Conservation (phyloP, 1,140 invertebrate species). For the Hylaeus volcanicus region DNA sequence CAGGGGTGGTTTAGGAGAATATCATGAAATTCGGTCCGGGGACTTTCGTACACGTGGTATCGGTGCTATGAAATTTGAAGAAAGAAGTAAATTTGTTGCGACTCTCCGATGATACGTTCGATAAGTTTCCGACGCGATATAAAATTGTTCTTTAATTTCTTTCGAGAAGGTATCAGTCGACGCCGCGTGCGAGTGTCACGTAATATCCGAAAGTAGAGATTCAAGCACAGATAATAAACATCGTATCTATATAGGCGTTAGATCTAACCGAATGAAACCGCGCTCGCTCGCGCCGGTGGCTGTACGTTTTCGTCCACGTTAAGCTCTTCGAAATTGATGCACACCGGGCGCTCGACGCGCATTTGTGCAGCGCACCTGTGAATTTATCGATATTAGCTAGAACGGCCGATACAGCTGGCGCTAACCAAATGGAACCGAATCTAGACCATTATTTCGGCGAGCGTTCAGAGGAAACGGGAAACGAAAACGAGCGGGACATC, state of each 20-base stretch:
- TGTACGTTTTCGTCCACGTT: conserved; percentile 47
- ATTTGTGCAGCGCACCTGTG: conserved; percentile 59
- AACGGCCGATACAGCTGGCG: conserved; percentile 61
- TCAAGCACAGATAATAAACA: too few relatives aligned
- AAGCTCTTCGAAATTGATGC: conserved; percentile 56
- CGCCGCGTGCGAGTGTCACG: too few relatives aligned
- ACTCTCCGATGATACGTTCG: too few relatives aligned
- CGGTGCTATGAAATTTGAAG: too few relatives aligned
- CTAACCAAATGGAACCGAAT: conserved; percentile 52
- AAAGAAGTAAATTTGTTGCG: too few relatives aligned
- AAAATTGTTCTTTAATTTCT: too few relatives aligned
- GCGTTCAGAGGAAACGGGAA: conserved; percentile 33
- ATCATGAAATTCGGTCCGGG: too few relatives aligned
- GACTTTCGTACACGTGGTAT: too few relatives aligned
- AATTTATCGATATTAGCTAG: conserved; percentile 64
- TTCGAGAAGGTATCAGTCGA: too few relatives aligned
- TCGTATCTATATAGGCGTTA: background rate
- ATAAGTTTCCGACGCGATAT: too few relatives aligned
- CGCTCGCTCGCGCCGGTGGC: background rate
- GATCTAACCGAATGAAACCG: background rate
- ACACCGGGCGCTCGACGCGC: conserved; percentile 40
- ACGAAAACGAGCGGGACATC: background rate
- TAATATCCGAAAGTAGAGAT: too few relatives aligned
- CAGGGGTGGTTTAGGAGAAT: too few relatives aligned
- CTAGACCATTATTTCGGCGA: conserved; percentile 50